Conservation (phyloP, 2,113 vertebrate species). For the Arenaria interpres region DNA sequence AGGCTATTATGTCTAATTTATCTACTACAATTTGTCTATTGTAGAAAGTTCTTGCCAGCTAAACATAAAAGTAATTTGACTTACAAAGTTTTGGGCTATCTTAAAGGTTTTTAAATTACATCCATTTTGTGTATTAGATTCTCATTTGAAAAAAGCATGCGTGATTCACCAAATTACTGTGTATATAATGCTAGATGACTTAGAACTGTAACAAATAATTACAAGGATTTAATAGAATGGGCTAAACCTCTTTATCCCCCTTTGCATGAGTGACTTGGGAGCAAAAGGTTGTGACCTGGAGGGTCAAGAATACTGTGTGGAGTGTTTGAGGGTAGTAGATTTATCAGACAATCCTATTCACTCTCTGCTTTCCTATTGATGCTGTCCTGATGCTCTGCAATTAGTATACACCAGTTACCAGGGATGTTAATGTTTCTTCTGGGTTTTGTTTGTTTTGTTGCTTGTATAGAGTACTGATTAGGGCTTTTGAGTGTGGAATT, state of each 20-base stretch:
- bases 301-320: slow-evolving; percentile 41
- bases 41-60: not conserved
- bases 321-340: slow-evolving; percentile 37
- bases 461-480: slow-evolving; percentile 45
- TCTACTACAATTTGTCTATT: not conserved
- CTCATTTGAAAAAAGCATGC: not conserved
- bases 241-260: slow-evolving; percentile 28
- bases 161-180: not conserved
- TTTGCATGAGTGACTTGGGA: slow-evolving; percentile 48
- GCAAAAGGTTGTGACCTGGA: slow-evolving; percentile 59
- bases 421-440: slow-evolving; percentile 54
- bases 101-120: not conserved
- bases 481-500: slow-evolving; percentile 57
- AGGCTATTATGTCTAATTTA: not conserved
- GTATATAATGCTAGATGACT: slow-evolving; percentile 19
- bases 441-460: slow-evolving; percentile 69
- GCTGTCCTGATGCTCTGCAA: slow-evolving; percentile 29
- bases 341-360: slow-evolving; percentile 57
- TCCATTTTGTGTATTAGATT: not conserved
- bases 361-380: slow-evolving; percentile 20
- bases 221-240: slow-evolving; percentile 52
- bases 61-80: not conserved
- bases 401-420: slow-evolving; percentile 57
- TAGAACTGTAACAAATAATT: slow-evolving; percentile 53
- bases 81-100: not conserved